Base-by-base conservation (phyloP, 2,797 vertebrate species). In the Darevskia mixta region DNA sequence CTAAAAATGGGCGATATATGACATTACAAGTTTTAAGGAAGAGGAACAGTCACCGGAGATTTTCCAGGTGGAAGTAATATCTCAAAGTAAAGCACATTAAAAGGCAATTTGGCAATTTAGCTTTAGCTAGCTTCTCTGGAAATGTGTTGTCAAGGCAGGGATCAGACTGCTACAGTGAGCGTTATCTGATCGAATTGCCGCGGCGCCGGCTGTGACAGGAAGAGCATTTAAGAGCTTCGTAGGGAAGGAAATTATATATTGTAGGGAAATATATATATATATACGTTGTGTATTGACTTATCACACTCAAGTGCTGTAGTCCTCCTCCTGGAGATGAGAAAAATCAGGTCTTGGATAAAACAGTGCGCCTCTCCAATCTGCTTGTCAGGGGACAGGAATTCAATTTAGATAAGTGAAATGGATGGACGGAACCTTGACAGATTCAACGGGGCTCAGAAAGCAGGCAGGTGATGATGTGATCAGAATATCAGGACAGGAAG, bases 371-470 rank as follows among this genome's bases (percentile, higher is more conserved):
- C 72, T 73, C 58, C 27, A 55, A 41, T 85, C 79, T 76, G 27
- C 43, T 66, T 82, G 71, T 85, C 72, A 78, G 18, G 35, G 73
- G 61, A 90, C 43, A 85, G 38, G 55, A 83, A 83, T 66, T 89
- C 85, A 90, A 85, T 90, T 82, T 41, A 87, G 87, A 64, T 91
- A 88, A 11, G 5, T 86, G 90, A 80, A 84, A 86, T 89, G 86
- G 13, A 11, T 72, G 41, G 87, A 61, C 32, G 87, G 85, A 67
- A 23, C 45, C 79, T 77, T 61, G 91, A 67, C 58, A 87, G 55
- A 81, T 88, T 77, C 78, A n/a, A 61, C 15, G 64, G 41, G 61
- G 18, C 83, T 92, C 61, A 69, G 82, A 87, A 81, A 94, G 72
- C 29, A 35, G 66, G 17, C 76, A 86, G 43, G 78, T 58, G 83